Conservation (phyloP, 2,113 vertebrate genomes). For the Gymnarchus niloticus region DNA sequence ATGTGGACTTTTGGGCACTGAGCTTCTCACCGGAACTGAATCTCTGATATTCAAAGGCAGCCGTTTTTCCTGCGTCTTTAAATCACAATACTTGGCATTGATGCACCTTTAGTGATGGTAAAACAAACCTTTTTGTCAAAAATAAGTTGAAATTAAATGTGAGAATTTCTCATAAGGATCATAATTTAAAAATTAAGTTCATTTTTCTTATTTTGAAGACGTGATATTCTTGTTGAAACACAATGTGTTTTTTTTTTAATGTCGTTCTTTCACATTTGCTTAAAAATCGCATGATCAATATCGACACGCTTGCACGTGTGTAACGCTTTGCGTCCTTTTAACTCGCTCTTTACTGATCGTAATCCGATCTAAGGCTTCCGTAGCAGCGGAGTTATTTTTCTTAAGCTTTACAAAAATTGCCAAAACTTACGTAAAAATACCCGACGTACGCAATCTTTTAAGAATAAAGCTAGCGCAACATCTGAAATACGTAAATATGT, state of each 20-base stretch:
- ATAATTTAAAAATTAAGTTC: conserved; percentile 20
- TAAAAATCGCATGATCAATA: not conserved
- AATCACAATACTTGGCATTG: conserved; percentile 54
- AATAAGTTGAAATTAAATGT: not conserved
- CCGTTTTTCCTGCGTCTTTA: conserved; percentile 59
- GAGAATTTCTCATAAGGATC: not conserved
- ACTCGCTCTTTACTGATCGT: conserved; percentile 6
- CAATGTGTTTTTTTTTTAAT: conserved; percentile 32
- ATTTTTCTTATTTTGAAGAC: conserved; percentile 31
- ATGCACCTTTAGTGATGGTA: conserved; percentile 29
- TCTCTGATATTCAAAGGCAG: conserved; percentile 46
- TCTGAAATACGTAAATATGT: too few relatives aligned
- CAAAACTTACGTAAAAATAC: too few relatives aligned
- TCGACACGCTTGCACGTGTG: not conserved
- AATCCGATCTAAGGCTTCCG: conserved; percentile 8
- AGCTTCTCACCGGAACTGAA: conserved; percentile 55
- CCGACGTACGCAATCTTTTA: too few relatives aligned
- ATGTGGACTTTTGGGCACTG: conserved; percentile 41
- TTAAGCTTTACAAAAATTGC: not conserved
- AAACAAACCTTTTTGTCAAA: not conserved
- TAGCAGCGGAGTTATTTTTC: too few relatives aligned
- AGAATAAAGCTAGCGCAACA: too few relatives aligned
- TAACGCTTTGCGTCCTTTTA: not conserved
- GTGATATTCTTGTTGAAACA: conserved; percentile 45
- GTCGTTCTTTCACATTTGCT: not conserved